Evolutionary conservation across 2,797 vertebrate species (phyloP).

Genomic region (Molossus molossus): DNA sequence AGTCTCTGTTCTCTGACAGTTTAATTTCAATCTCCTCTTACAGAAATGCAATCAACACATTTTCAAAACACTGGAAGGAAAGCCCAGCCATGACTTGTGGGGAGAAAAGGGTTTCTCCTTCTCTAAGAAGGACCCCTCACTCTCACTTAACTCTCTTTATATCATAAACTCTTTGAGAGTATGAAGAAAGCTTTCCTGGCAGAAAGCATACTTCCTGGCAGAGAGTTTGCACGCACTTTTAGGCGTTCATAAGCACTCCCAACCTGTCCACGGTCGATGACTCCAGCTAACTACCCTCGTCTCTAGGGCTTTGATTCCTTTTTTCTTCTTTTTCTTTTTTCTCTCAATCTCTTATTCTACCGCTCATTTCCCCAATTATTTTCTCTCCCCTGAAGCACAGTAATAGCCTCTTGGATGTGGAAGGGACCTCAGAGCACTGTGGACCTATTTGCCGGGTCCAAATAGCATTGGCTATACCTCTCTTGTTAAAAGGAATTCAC

Average conservation of each 20-base stretch:
- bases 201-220: neutral
- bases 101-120: neutral
- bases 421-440: neutral
- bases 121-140: neutral
- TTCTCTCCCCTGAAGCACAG: neutral
- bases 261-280: neutral
- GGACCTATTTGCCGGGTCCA: neutral
- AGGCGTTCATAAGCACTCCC: neutral
- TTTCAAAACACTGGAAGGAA: neutral
- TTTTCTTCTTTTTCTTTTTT: neutral
- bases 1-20: neutral
- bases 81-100: neutral
- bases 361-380: neutral
- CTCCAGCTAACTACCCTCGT: neutral
- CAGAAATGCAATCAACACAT: constrained; percentile 2
- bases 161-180: neutral
- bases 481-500: neutral
- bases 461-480: neutral
- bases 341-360: neutral
- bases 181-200: neutral
- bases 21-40: neutral
- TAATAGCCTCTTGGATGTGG: neutral
- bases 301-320: too few species aligned
- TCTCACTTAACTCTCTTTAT: neutral
- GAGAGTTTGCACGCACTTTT: neutral